phyloP scores from a whole-genome alignment of 2,113 vertebrate genomes.

The Corydoras sp. region DNA sequence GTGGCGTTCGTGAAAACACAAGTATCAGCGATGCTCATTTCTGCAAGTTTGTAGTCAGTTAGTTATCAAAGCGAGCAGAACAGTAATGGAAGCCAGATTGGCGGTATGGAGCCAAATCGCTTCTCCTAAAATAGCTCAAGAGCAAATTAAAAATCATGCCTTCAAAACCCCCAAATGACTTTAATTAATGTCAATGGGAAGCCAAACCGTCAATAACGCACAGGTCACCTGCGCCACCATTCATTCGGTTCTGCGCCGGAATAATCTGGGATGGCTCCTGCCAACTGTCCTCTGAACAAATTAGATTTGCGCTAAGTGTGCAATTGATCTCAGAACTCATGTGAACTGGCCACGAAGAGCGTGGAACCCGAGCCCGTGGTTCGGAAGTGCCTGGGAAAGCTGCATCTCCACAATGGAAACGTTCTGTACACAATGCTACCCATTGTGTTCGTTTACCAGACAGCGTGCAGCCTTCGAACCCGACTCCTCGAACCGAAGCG shows the following conservation, averaged over 20 bases:
- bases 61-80: too few species aligned
- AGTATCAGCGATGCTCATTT: too few species aligned
- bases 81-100: neutral
- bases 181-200: constrained; percentile 54
- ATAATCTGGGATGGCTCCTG: constrained; percentile 59
- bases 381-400: constrained; percentile 63
- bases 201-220: constrained; percentile 42
- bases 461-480: constrained; percentile 38
- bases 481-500: constrained; percentile 25
- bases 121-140: neutral
- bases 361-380: constrained; percentile 65
- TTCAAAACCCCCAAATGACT: constrained; percentile 61
- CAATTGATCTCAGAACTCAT: constrained; percentile 69
- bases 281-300: constrained; percentile 60
- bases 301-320: constrained; percentile 65
- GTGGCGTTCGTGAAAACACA: too few species aligned
- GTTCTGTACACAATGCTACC: constrained; percentile 46
- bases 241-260: constrained; percentile 53
- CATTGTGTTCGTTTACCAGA: constrained; percentile 48
- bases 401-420: constrained; percentile 46
- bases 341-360: constrained; percentile 56
- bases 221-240: constrained; percentile 48
- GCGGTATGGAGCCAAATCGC: neutral
- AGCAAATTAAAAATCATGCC: constrained; percentile 41
- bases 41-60: too few species aligned